A percentile compares a stretch with the other conserved stretches of the same genome.
These are phyloP conservation scores for Falco biarmicus DNA, from an alignment of 2,797 vertebrate genomes.

Conservation along the genomic window DNA sequence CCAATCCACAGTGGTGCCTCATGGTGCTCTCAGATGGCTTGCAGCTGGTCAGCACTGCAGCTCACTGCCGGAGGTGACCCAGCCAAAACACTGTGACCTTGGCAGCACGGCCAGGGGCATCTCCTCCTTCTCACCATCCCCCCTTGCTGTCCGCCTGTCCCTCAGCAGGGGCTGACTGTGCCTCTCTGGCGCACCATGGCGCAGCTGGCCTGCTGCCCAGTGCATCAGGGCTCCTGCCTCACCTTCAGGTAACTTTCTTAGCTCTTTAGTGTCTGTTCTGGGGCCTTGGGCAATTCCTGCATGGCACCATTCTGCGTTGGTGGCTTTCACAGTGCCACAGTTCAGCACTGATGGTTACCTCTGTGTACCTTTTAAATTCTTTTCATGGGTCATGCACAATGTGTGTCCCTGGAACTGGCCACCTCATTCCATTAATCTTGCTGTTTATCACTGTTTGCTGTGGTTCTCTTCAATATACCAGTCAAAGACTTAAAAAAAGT, in stretches of 20 bases:
- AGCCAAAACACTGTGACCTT: fast-evolving
- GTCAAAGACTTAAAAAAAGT: background rate
- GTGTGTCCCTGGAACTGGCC: background rate
- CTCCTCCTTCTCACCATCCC: background rate
- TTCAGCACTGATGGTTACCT: background rate
- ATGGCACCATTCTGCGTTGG: fast-evolving
- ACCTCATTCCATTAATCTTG: background rate
- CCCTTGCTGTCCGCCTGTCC: background rate
- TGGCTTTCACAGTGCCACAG: background rate
- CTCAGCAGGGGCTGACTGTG: background rate
- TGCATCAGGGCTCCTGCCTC: background rate
- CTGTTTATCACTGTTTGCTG: background rate
- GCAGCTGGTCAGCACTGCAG: fast-evolving
- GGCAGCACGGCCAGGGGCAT: fast-evolving
- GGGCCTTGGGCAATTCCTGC: background rate
- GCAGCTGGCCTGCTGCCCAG: background rate
- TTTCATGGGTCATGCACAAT: background rate
- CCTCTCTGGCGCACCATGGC: background rate
- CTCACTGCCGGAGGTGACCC: fast-evolving
- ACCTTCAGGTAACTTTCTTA: background rate
- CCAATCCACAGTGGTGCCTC: fast-evolving
- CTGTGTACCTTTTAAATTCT: background rate
- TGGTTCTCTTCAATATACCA: background rate
- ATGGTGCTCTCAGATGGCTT: background rate
- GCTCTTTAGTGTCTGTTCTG: background rate